Evolutionary conservation across 2,888 invertebrate species (phyloP).

Genomic region (Chelonus formosanus): DNA sequence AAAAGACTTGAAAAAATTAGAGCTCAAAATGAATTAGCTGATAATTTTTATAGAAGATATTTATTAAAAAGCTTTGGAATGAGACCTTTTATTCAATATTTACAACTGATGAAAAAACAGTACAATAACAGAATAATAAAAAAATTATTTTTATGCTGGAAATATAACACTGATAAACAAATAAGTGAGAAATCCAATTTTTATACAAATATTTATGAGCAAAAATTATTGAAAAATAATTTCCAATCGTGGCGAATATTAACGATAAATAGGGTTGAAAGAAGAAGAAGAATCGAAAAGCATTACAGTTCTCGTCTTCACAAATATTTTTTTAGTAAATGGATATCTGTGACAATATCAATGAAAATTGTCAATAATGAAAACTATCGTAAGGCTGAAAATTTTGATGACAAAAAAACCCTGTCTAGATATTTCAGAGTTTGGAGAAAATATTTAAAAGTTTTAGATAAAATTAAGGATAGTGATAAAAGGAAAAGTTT

Average conservation of each 20-base stretch:
- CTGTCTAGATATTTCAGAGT: constrained; percentile 46
- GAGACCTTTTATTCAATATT: constrained; percentile 48
- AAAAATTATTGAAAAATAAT: constrained; percentile 1
- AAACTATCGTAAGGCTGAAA: constrained; percentile 45
- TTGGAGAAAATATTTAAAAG: constrained; percentile 52
- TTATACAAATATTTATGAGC: no score
- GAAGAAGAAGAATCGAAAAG: constrained; percentile 72
- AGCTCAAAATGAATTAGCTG: constrained; percentile 47
- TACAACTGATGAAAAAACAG: constrained; percentile 57
- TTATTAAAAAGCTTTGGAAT: constrained; percentile 53
- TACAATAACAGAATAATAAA: constrained; percentile 66
- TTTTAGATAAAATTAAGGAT: constrained; percentile 52
- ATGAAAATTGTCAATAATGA: constrained; percentile 56
- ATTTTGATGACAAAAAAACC: constrained; percentile 45
- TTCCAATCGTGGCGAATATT: constrained; percentile 50
- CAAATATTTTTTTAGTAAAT: constrained; percentile 67
- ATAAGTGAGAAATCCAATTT: no score
- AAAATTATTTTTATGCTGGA: constrained; percentile 67
- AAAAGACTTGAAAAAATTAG: constrained; percentile 47
- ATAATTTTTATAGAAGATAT: constrained; percentile 52
- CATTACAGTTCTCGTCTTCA: constrained; percentile 74
- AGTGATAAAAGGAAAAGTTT: constrained; percentile 54
- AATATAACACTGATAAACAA: constrained; percentile 34
- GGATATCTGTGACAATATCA: constrained; percentile 65
- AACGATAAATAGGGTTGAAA: constrained; percentile 55